Base-by-base conservation (phyloP, 2,888 invertebrate genomes). In the Stegana nigrithorax region DNA sequence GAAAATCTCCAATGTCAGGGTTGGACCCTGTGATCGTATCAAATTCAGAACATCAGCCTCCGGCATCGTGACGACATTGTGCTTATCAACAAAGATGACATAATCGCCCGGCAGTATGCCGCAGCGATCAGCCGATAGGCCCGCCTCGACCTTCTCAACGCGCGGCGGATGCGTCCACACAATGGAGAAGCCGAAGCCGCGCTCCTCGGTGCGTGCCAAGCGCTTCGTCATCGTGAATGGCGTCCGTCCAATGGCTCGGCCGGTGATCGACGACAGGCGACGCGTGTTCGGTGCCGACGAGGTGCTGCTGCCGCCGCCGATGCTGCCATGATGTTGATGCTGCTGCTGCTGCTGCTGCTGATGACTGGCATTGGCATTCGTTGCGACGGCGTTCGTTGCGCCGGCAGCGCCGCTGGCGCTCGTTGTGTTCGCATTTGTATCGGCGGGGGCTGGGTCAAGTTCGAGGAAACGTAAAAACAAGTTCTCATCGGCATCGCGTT, bases 151-250 rank as follows among this genome's bases (percentile, higher is more conserved):
- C 63, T 94, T 88, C 81, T 95, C 95, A 45, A 95, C 92, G 21
- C 94, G 88, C 3, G 95, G 95, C 0, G 95, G 95, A 78, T 93
- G 90, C 5, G 94, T 95, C 95, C 95, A 95, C 1, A 94, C 94
- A 59, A 95, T 91, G 4, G 94, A 94, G 86, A 95, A 95, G 14
- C 95, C 95, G 73, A 92, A 93, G 23, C 93, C 92, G n/a, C 89
- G 88, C 25, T 86, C 87, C 7, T 87, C 84, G 1, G 88, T 89
- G 2, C 88, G 81, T 7, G 84, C 84, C 68, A 91, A 84, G 63
- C 85, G 84, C 81, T 92, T 92, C 47, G 94, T 93, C 65, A 91
- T 90, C 14, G 94, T 95, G 80, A 94, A 95, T 0, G 94, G 94
- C 1, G 94, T 95, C 62, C 93, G 88, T 8, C 94, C 94, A 67